Conservation (phyloP, 2,888 invertebrate species). For the Acanthoscelides obtectus region DNA sequence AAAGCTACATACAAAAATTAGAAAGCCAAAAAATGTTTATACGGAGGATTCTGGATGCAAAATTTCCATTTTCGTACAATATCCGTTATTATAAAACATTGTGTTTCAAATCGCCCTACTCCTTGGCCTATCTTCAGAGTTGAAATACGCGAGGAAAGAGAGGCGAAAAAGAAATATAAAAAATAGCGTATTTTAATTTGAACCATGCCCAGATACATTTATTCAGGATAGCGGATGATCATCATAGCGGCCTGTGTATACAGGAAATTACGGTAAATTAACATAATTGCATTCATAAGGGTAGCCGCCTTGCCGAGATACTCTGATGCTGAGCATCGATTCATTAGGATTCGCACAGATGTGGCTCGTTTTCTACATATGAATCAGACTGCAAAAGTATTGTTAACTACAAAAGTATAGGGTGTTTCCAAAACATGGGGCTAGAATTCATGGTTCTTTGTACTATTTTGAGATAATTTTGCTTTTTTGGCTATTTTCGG, state of each 20-base stretch:
- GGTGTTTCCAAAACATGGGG: no score
- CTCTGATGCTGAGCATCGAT: conserved; percentile 12
- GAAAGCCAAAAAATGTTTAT: no score
- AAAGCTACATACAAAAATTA: no score
- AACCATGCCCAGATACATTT: not conserved
- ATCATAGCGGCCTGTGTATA: not conserved
- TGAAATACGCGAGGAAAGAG: no score
- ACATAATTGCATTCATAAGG: conserved; percentile 17
- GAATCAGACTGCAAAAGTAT: not conserved
- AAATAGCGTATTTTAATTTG: not conserved
- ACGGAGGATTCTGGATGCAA: no score
- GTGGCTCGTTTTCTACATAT: not conserved
- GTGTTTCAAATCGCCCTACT: no score
- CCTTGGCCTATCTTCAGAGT: no score
- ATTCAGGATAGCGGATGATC: not conserved
- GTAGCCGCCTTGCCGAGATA: conserved; percentile 3
- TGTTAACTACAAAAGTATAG: not conserved
- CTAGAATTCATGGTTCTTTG: no score
- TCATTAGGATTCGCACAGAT: conserved; percentile 14
- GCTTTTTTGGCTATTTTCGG: no score
- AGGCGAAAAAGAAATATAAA: not conserved
- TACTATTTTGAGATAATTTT: no score
- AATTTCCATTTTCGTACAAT: no score
- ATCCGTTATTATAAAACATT: no score
- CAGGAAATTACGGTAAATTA: conserved; percentile 17